Percentiles rank a stretch among this genome's conserved stretches.
Conservation (phyloP, 2,113 vertebrate species). For the Mesitornis unicolor region DNA sequence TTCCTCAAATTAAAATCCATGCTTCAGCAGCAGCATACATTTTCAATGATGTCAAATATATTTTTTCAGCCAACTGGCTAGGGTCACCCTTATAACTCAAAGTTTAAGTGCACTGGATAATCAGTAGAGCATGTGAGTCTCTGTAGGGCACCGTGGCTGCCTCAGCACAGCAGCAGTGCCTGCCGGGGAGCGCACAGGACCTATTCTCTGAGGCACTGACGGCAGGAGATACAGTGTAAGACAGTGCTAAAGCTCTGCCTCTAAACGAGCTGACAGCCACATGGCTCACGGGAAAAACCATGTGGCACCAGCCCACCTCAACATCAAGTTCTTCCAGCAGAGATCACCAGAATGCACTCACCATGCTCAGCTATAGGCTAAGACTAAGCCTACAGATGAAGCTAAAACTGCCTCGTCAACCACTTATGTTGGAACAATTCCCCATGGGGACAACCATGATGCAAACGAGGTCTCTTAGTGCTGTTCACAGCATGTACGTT, state of each 20-base stretch:
- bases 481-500: not conserved
- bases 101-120: conserved; percentile 1
- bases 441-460: not conserved
- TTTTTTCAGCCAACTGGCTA: conserved; percentile 46
- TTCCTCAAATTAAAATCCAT: conserved; percentile 67
- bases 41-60: conserved; percentile 58
- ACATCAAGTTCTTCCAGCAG: not conserved
- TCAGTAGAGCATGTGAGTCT: conserved; percentile 23
- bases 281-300: not conserved
- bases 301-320: not conserved
- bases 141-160: not conserved
- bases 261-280: not conserved
- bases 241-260: not conserved
- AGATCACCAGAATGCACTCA: not conserved
- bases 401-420: not conserved
- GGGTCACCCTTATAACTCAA: conserved; percentile 53
- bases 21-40: conserved; percentile 58
- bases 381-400: not conserved
- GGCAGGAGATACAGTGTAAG: not conserved
- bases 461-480: not conserved
- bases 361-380: not conserved
- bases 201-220: not conserved
- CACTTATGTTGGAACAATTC: not conserved
- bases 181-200: conserved; percentile 7
- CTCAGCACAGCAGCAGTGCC: not conserved